A percentile compares a stretch with the other conserved stretches of the same genome.
Conservation (phyloP, 2,888 invertebrate species). For the Thera britannica region DNA sequence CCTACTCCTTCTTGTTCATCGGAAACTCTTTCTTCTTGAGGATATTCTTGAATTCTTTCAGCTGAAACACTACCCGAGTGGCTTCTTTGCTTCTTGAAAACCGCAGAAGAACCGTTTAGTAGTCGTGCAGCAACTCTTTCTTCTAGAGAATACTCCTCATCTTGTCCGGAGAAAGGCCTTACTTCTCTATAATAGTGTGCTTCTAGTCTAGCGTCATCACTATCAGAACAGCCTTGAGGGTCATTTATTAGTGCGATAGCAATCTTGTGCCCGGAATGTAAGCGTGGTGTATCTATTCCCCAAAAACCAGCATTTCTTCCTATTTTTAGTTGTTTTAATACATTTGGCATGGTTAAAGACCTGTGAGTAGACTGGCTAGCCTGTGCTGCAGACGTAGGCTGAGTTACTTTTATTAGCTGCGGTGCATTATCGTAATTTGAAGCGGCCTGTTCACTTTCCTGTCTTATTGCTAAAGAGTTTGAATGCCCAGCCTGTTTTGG, state of each 20-base stretch:
- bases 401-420: background rate
- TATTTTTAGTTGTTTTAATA: background rate
- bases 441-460: background rate
- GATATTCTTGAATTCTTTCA: background rate
- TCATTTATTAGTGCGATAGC: conserved; percentile 1
- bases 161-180: background rate
- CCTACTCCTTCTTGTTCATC: background rate
- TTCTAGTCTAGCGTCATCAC: background rate
- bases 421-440: background rate
- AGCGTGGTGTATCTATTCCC: conserved; percentile 8
- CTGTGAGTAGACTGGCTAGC: background rate
- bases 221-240: background rate
- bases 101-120: background rate
- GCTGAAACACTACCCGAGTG: background rate
- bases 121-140: conserved; percentile 5
- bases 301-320: background rate
- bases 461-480: background rate
- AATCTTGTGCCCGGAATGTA: conserved; percentile 5
- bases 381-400: background rate
- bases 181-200: background rate
- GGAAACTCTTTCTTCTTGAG: background rate
- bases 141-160: conserved; percentile 11
- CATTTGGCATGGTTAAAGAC: background rate
- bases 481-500: background rate
- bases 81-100: background rate